A percentile compares a stretch with the other conserved stretches of the same genome.
Conservation (phyloP, 2,888 invertebrate species). For the Acleris holmiana region DNA sequence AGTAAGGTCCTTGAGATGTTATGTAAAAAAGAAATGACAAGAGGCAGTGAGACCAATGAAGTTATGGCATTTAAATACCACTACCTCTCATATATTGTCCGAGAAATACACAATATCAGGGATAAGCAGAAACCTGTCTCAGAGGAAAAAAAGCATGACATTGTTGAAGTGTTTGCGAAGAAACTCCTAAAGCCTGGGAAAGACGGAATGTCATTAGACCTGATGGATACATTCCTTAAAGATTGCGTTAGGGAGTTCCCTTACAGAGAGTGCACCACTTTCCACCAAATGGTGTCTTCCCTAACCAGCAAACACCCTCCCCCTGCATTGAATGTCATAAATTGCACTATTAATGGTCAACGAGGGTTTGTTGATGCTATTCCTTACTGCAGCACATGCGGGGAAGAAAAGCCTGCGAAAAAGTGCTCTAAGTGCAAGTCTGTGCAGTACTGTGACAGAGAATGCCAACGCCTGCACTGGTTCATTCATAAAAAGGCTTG, state of each 20-base stretch:
- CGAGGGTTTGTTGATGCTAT: slow-evolving; percentile 90
- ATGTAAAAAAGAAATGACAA: slow-evolving; percentile 94
- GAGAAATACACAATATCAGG: slow-evolving; percentile 88
- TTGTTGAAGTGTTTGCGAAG: slow-evolving; percentile 89
- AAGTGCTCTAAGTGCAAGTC: slow-evolving; percentile 97
- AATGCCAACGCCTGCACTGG: slow-evolving; percentile 97
- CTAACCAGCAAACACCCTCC: slow-evolving; percentile 90
- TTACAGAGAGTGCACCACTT: slow-evolving; percentile 94
- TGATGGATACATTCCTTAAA: slow-evolving; percentile 90
- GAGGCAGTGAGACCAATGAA: slow-evolving; percentile 93
- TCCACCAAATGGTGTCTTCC: slow-evolving; percentile 92
- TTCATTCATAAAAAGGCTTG: slow-evolving; percentile 95
- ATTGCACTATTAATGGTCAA: slow-evolving; percentile 94
- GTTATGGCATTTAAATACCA: slow-evolving; percentile 96
- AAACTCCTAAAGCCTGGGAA: slow-evolving; percentile 91
- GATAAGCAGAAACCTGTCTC: slow-evolving; percentile 86
- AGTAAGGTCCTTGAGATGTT: slow-evolving; percentile 92
- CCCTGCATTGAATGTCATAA: slow-evolving; percentile 88
- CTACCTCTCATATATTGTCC: slow-evolving; percentile 90
- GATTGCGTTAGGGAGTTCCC: slow-evolving; percentile 96
- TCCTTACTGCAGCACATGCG: slow-evolving; percentile 92
- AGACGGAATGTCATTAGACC: slow-evolving; percentile 86
- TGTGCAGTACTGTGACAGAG: slow-evolving; percentile 96
- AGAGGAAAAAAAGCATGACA: slow-evolving; percentile 86
- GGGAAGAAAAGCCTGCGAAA: slow-evolving; percentile 94